These are phyloP conservation scores for Tigriopus japonicus DNA, from an alignment of 1,140 invertebrate species.

Conservation along the genomic window DNA sequence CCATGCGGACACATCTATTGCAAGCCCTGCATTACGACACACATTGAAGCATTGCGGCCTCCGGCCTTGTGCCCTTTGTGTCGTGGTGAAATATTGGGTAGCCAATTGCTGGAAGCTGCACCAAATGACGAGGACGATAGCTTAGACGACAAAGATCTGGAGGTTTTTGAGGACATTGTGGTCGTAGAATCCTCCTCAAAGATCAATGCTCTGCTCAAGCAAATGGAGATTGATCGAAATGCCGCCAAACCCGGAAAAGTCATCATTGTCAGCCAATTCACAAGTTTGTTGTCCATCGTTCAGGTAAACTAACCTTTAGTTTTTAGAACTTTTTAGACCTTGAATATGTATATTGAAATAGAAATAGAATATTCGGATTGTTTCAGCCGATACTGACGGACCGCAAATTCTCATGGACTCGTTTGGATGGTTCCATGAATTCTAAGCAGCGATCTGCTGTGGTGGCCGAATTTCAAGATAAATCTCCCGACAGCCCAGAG, in stretches of 20 bases:
- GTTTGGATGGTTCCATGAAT: constrained; percentile 15
- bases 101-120: not conserved
- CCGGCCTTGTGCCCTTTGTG: not conserved
- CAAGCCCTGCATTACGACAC: not conserved
- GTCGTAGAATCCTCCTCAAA: not conserved
- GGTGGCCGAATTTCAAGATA: not conserved
- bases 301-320: too few relatives aligned
- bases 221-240: not conserved
- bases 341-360: too few relatives aligned
- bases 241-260: constrained; percentile 1
- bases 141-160: not conserved
- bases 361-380: too few relatives aligned
- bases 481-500: not conserved
- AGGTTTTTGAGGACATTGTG: not conserved
- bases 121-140: not conserved
- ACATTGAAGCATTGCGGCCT: not conserved
- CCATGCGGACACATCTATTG: constrained; percentile 8
- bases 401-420: not conserved
- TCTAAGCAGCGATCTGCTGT: not conserved
- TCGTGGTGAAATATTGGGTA: not conserved
- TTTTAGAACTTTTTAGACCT: too few relatives aligned
- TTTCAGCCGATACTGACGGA: not conserved
- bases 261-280: constrained; percentile 12
- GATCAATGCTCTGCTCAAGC: constrained; percentile 7
- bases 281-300: constrained; percentile 9